Evolutionary conservation across 2,113 vertebrate genomes (phyloP).

Genomic region (Falcunculus frontatus): DNA sequence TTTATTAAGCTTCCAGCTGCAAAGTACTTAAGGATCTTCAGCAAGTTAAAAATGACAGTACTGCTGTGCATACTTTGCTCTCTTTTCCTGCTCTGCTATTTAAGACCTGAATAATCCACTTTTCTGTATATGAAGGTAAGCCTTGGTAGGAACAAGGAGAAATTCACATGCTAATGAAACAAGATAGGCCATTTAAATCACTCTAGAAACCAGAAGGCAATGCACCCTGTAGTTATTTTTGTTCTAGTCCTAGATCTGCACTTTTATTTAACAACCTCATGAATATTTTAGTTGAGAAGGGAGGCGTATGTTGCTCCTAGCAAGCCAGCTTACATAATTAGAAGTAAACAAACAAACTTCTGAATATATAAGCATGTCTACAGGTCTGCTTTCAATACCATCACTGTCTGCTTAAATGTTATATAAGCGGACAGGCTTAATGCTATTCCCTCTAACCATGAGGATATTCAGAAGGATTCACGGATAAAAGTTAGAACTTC

Average conservation of each 20-base stretch:
- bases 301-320: background rate
- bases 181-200: background rate
- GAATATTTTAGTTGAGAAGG: background rate
- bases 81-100: background rate
- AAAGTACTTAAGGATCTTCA: background rate
- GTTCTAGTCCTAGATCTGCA: background rate
- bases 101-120: background rate
- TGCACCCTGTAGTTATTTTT: background rate
- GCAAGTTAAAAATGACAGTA: background rate
- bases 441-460: background rate
- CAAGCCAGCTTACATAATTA: background rate
- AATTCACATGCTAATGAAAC: background rate
- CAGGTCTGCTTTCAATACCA: background rate
- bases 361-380: background rate
- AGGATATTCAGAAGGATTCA: background rate
- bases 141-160: background rate
- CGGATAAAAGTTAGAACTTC: background rate
- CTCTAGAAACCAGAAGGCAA: background rate
- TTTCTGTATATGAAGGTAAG: background rate
- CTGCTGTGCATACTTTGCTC: background rate
- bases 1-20: background rate
- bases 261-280: background rate
- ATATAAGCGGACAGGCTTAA: background rate
- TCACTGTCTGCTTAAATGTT: background rate
- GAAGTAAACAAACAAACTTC: background rate